Evolutionary conservation across 2,113 vertebrate species (phyloP).

Genomic region (Heteronetta atricapilla): DNA sequence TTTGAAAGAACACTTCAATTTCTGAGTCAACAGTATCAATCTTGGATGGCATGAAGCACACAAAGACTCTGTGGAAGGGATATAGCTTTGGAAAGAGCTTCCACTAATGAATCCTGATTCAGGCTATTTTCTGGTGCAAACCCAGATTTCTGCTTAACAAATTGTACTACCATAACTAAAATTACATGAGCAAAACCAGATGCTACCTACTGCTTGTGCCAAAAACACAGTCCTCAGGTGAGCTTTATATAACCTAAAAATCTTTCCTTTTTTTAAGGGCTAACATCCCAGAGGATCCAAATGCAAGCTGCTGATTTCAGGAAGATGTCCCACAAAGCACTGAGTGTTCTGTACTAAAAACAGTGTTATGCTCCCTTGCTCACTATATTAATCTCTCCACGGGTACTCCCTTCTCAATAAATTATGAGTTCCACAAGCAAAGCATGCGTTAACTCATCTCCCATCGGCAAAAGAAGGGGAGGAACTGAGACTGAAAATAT

Average conservation of each 20-base stretch:
- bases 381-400: not conserved
- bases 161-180: not conserved
- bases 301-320: not conserved
- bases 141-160: not conserved
- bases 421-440: not conserved
- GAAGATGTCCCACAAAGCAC: not conserved
- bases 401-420: not conserved
- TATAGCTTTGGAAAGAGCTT: not conserved
- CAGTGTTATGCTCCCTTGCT: not conserved
- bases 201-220: not conserved
- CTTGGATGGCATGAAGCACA: not conserved
- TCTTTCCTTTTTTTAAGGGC: not conserved
- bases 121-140: not conserved
- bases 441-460: not conserved
- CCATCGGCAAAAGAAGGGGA: not conserved
- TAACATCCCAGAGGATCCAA: not conserved
- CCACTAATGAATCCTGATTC: not conserved
- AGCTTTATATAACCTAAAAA: not conserved
- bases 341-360: not conserved
- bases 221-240: not conserved
- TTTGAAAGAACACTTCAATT: not conserved
- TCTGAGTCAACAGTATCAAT: not conserved
- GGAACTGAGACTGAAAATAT: not conserved
- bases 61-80: not conserved
- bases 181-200: not conserved